Conservation (phyloP, 2,113 vertebrate genomes). For the Megatriorchis doriae region DNA sequence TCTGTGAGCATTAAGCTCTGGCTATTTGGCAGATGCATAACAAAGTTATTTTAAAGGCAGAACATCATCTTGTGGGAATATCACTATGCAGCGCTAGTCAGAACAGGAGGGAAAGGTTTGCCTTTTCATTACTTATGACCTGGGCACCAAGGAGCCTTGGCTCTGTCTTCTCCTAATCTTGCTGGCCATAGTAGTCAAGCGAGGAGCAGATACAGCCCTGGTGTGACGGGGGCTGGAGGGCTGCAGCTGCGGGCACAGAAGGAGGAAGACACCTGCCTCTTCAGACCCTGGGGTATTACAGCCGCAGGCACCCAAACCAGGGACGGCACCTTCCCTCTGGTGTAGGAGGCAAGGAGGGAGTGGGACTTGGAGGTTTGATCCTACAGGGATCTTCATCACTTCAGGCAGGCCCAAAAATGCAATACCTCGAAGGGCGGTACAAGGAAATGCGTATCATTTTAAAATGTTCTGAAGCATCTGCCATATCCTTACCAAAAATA, state of each 20-base stretch:
- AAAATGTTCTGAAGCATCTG: background rate
- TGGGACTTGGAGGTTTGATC: background rate
- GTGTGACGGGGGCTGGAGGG: background rate
- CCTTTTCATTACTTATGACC: background rate
- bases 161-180: background rate
- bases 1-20: background rate
- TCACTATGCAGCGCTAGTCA: fast-evolving
- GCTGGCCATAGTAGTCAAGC: fast-evolving
- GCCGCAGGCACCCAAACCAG: too few relatives aligned
- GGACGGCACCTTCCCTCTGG: background rate
- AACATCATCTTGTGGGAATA: background rate
- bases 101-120: background rate
- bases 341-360: background rate
- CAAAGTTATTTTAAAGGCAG: background rate
- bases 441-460: background rate
- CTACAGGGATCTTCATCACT: background rate
- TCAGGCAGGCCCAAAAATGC: background rate
- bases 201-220: background rate
- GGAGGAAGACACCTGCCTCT: background rate
- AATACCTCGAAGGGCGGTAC: fast-evolving
- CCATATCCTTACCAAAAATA: background rate
- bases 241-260: background rate
- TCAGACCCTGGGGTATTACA: background rate
- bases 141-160: background rate
- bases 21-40: background rate